A percentile compares a stretch with the other conserved stretches of the same genome.
Evolutionary conservation across 1,140 invertebrate species (phyloP).

Genomic region (Drosophila chauvacae): DNA sequence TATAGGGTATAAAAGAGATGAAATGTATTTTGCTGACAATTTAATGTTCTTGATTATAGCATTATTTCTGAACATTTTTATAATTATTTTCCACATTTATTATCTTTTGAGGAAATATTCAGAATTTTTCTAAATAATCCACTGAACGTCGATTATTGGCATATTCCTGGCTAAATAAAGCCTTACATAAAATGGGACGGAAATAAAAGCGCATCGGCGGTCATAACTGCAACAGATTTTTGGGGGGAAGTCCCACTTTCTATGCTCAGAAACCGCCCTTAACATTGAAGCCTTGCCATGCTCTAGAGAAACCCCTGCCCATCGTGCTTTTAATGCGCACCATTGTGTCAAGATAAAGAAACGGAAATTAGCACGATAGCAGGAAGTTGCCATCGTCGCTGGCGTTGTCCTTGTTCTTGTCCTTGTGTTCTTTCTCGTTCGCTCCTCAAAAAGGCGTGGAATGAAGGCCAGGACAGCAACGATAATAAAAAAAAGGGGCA

Average conservation of each 20-base stretch:
- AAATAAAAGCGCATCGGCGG: slow-evolving; percentile 79
- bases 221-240: slow-evolving; percentile 60
- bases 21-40: not conserved
- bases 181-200: slow-evolving; percentile 37
- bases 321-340: slow-evolving; percentile 79
- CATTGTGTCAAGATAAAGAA: slow-evolving; percentile 85
- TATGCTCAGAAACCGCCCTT: slow-evolving; percentile 42
- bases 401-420: slow-evolving; percentile 68
- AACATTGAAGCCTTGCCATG: slow-evolving; percentile 59
- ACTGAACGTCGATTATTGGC: not conserved
- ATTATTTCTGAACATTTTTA: not conserved
- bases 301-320: slow-evolving; percentile 15
- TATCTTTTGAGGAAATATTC: not conserved
- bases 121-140: no score
- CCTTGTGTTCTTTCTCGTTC: slow-evolving; percentile 28
- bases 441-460: slow-evolving; percentile 39
- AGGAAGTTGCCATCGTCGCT: slow-evolving; percentile 81
- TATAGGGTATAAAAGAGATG: not conserved
- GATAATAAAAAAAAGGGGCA: slow-evolving; percentile 23
- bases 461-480: slow-evolving; percentile 30
- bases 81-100: not conserved
- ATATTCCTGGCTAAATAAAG: not conserved
- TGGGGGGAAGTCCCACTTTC: slow-evolving; percentile 6
- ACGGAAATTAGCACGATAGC: slow-evolving; percentile 85
- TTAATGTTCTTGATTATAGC: no score